Evolutionary conservation across 2,888 invertebrate genomes (phyloP).

Genomic region (Globia sparganii): DNA sequence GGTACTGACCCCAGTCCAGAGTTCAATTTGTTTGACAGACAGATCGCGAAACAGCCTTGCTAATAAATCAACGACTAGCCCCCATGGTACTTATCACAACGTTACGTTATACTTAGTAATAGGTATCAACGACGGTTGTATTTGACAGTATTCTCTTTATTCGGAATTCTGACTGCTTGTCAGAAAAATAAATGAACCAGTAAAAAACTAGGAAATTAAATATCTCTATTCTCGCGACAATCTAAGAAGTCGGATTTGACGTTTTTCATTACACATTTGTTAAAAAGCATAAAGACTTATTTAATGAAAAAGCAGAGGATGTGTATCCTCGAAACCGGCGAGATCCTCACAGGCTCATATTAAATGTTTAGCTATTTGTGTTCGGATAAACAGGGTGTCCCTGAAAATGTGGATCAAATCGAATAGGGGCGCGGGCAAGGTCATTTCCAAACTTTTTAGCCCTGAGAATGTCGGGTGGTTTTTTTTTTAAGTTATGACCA

Average conservation of each 20-base stretch:
- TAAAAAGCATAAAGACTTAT: no score
- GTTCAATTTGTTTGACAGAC: constrained; percentile 44
- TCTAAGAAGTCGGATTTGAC: background rate
- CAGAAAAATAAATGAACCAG: background rate
- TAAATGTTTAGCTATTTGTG: no score
- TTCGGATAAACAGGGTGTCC: no score
- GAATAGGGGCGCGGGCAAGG: no score
- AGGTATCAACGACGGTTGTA: background rate
- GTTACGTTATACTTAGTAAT: background rate
- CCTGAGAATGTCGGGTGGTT: no score
- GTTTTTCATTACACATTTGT: background rate
- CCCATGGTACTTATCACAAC: background rate
- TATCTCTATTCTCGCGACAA: background rate
- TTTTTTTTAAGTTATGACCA: no score
- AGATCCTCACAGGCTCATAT: no score
- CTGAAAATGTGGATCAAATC: no score
- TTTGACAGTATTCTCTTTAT: background rate
- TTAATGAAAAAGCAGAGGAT: no score
- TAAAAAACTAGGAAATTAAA: background rate
- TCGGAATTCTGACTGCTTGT: background rate
- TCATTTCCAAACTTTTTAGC: no score
- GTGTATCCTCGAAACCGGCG: no score
- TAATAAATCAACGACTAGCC: constrained; percentile 24
- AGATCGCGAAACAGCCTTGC: constrained; percentile 18
- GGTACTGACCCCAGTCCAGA: constrained; percentile 24